A percentile compares a stretch with the other conserved stretches of the same genome.
Evolutionary conservation across 2,113 vertebrate genomes (phyloP).

Genomic region (Asarcornis scutulata): DNA sequence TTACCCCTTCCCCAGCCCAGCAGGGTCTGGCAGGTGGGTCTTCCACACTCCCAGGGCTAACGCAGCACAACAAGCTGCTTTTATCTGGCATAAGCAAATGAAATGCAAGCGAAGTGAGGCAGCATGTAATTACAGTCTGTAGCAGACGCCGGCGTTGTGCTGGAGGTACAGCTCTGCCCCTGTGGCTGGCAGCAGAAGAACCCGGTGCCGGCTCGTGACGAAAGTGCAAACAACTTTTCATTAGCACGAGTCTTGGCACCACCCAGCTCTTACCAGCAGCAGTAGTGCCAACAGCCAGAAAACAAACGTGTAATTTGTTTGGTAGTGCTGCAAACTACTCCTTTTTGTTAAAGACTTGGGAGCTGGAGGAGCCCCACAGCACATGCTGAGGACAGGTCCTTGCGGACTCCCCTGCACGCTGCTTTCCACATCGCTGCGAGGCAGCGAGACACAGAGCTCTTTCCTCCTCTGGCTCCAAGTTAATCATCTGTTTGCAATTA

Average conservation of each 20-base stretch:
- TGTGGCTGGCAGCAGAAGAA: neutral
- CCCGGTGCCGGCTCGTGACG: rapidly evolving
- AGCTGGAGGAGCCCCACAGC: neutral
- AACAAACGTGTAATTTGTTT: neutral
- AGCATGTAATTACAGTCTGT: neutral
- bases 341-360: neutral
- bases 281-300: neutral
- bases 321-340: neutral
- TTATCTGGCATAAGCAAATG: neutral
- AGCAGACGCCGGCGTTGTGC: neutral
- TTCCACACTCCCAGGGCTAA: neutral
- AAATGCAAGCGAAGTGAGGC: neutral
- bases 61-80: neutral
- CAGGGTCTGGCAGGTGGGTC: neutral
- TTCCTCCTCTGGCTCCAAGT: neutral
- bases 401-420: rapidly evolving
- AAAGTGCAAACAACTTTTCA: neutral
- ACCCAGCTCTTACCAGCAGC: neutral
- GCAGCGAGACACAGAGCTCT: rapidly evolving
- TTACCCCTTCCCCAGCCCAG: neutral
- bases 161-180: neutral
- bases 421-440: neutral
- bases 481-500: neutral
- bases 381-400: neutral
- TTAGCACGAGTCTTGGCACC: neutral